These are phyloP conservation scores for Pantherophis alleghaniensis DNA, from an alignment of 2,797 vertebrate genomes.

Conservation along the genomic window DNA sequence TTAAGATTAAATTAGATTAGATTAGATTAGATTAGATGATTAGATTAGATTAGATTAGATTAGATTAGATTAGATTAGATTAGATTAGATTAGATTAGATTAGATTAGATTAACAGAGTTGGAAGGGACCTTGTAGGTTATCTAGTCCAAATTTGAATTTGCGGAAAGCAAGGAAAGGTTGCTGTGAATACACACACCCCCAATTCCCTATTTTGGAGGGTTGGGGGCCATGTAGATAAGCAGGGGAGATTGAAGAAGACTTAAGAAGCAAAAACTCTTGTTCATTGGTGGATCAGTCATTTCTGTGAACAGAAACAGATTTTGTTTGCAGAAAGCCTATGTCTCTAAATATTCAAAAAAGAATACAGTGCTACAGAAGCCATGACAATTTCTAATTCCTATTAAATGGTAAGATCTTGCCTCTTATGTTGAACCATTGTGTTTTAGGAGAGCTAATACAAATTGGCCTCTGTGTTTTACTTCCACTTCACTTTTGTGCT, in stretches of 20 bases:
- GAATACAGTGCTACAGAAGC: background rate
- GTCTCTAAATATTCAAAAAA: background rate
- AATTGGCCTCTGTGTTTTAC: background rate
- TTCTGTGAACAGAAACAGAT: background rate
- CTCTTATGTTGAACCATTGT: too few relatives aligned
- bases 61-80: too few relatives aligned
- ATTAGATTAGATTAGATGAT: too few relatives aligned
- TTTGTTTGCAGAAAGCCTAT: background rate
- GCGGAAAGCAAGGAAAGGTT: background rate
- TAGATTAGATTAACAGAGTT: too few relatives aligned
- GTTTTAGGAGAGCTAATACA: background rate
- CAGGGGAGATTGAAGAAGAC: background rate
- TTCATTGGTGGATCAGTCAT: background rate
- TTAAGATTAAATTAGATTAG: too few relatives aligned
- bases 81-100: too few relatives aligned
- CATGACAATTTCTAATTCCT: background rate
- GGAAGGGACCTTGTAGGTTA: too few relatives aligned
- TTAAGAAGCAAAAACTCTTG: background rate
- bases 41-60: too few relatives aligned
- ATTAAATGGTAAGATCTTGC: background rate
- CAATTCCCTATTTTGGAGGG: background rate
- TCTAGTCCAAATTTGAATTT: background rate
- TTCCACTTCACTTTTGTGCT: background rate
- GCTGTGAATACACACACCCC: background rate
- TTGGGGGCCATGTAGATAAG: background rate